Conservation (phyloP, 2,113 vertebrate species). For the Holacanthus passer region DNA sequence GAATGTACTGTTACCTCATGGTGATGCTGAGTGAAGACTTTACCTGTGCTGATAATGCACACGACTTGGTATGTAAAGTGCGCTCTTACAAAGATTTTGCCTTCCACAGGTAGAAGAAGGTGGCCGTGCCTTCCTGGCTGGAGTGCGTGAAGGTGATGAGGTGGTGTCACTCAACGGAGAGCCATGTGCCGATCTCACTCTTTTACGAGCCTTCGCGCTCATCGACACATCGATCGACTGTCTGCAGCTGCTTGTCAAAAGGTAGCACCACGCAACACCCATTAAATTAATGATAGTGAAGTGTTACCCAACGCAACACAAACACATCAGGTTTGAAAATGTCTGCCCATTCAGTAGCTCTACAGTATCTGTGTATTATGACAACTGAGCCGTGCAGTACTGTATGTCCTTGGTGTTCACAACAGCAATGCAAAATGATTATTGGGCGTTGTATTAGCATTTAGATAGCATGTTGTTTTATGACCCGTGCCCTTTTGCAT, state of each 20-base stretch:
- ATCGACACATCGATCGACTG: constrained; percentile 88
- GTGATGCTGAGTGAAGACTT: background rate
- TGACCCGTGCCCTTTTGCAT: constrained; percentile 55
- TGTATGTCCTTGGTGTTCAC: constrained; percentile 16
- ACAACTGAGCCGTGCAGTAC: background rate
- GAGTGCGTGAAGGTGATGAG: constrained; percentile 92
- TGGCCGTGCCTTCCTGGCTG: constrained; percentile 89
- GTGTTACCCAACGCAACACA: background rate
- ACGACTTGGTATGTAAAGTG: background rate
- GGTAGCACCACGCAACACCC: constrained; percentile 80
- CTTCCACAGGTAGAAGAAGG: constrained; percentile 78
- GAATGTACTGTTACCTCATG: background rate
- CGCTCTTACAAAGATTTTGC: background rate
- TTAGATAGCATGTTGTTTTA: constrained; percentile 75
- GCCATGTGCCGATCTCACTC: constrained; percentile 89
- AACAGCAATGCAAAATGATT: constrained; percentile 13
- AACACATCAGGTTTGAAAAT: background rate
- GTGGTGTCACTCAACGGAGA: constrained; percentile 93
- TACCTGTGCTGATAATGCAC: background rate
- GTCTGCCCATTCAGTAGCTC: background rate
- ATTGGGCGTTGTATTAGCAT: constrained; percentile 69
- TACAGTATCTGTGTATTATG: background rate
- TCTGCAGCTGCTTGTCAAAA: constrained; percentile 93
- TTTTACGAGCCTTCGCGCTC: constrained; percentile 87
- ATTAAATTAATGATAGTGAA: background rate